Conservation (phyloP, 2,888 invertebrate species). For the Dromius quadrimaculatus region DNA sequence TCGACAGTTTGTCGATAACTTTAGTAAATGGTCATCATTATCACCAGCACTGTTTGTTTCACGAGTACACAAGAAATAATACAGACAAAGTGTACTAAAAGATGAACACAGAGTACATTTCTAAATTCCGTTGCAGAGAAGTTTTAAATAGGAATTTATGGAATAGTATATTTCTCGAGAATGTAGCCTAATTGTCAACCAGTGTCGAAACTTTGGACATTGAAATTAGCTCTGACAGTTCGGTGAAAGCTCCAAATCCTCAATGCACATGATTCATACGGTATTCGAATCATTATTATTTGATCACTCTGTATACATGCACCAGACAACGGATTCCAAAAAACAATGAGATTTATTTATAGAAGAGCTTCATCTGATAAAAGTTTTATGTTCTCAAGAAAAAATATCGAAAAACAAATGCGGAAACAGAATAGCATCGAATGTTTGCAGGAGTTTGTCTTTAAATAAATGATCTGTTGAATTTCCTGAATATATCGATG, state of each 20-base stretch:
- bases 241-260: slow-evolving; percentile 23
- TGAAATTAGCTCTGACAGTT: slow-evolving; percentile 18
- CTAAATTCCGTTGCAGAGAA: no score
- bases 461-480: slow-evolving; percentile 46
- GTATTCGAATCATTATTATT: slow-evolving; percentile 26
- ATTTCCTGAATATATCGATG: slow-evolving; percentile 41
- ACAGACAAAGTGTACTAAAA: slow-evolving; percentile 21
- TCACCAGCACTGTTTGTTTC: slow-evolving; percentile 32
- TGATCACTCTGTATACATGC: slow-evolving; percentile 15
- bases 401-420: slow-evolving; percentile 45
- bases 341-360: slow-evolving; percentile 49
- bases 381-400: slow-evolving; percentile 41
- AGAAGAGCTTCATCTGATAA: slow-evolving; percentile 39
- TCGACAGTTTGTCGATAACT: slow-evolving; percentile 44
- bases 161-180: no score
- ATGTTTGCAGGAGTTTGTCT: slow-evolving; percentile 23
- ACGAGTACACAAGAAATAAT: slow-evolving; percentile 18
- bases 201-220: slow-evolving; percentile 21
- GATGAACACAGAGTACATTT: no score
- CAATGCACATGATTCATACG: slow-evolving; percentile 16
- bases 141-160: no score
- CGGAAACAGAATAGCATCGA: slow-evolving; percentile 38
- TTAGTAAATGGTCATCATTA: slow-evolving; percentile 44
- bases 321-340: slow-evolving; percentile 14
- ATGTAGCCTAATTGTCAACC: slow-evolving; percentile 21